Base-by-base conservation (phyloP, 2,113 vertebrate species). In the Tachysurus fulvidraco region DNA sequence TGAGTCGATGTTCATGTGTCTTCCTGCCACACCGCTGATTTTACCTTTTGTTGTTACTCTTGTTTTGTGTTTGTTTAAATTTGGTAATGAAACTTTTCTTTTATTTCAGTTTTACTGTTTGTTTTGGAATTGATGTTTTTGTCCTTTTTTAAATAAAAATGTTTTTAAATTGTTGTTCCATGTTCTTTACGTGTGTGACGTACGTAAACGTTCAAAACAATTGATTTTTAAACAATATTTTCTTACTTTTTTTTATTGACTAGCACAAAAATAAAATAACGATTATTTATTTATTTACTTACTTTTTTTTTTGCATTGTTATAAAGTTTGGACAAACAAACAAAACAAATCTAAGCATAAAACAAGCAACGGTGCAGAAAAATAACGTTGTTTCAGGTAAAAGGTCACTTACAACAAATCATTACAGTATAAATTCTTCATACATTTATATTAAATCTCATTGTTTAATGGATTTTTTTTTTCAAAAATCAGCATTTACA, bases 11-110 rank as follows among this genome's bases (percentile, higher is more conserved):
- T 87, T 83, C 13, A 67, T 57, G 88, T 92, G 94, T 95, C 94
- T 94, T 95, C 93, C 93, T 95, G 94, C 94, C 93, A 94, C 94
- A 95, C 92, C 90, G 91, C 92, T 95, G 91, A 91, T 93, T 91
- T 50, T 50, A 50, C 8, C 7, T 50, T 86, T 92, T 91, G 1
- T 93, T 92, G 94, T 91, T 93, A 89, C 92, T 92, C 90, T 87
- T 92, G 90, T 89, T 92, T 87, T 92, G 90, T 91, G 91, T 94
- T 79, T 57, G n/a, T 52, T 77, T 1, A 90, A 3, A 92, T 93
- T 92, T 91, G 92, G 92, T 90, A 89, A 90, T 82, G 91, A 88
- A 59, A 91, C 60, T 92, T 91, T 88, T 85, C 69, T 94, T 88
- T 88, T n/a, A n/a, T n/a, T 77, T 94, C 91, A 91, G 90, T 93